Evolutionary conservation across 2,888 invertebrate species (phyloP).

Genomic region (Hypselothyrea guttata): DNA sequence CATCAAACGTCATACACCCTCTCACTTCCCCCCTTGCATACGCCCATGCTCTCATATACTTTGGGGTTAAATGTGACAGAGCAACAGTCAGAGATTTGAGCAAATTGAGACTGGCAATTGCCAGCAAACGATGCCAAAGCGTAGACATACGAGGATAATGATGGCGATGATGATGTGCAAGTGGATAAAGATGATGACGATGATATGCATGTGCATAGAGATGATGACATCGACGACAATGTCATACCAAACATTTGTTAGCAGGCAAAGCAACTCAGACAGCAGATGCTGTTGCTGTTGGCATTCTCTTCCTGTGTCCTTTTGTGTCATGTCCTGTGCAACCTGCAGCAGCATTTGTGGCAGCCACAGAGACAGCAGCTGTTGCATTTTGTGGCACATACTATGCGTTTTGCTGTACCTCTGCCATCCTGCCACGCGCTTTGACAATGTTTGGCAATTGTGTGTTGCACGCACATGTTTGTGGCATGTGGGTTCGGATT

Average conservation of each 20-base stretch:
- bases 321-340: conserved; percentile 17
- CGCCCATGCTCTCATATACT: conserved; percentile 6
- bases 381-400: conserved; percentile 27
- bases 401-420: not conserved
- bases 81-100: conserved; percentile 26
- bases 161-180: conserved; percentile 13
- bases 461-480: conserved; percentile 3
- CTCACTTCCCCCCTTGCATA: too few relatives aligned
- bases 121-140: conserved; percentile 53
- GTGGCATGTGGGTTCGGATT: conserved; percentile 5
- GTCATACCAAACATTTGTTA: conserved; percentile 38
- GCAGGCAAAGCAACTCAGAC: conserved; percentile 15
- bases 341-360: conserved; percentile 31
- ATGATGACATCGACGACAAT: conserved; percentile 18
- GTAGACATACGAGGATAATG: conserved; percentile 6
- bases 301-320: not conserved
- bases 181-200: conserved; percentile 22
- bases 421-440: not conserved
- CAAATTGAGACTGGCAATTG: conserved; percentile 46
- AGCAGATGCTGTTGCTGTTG: conserved; percentile 16
- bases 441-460: conserved; percentile 9
- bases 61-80: conserved; percentile 21
- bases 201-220: not conserved
- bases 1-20: too few relatives aligned
- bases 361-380: conserved; percentile 34